A percentile compares a stretch with the other conserved stretches of the same genome.
phyloP scores from a whole-genome alignment of 2,113 vertebrate species.

The Podarcis cretensis region DNA sequence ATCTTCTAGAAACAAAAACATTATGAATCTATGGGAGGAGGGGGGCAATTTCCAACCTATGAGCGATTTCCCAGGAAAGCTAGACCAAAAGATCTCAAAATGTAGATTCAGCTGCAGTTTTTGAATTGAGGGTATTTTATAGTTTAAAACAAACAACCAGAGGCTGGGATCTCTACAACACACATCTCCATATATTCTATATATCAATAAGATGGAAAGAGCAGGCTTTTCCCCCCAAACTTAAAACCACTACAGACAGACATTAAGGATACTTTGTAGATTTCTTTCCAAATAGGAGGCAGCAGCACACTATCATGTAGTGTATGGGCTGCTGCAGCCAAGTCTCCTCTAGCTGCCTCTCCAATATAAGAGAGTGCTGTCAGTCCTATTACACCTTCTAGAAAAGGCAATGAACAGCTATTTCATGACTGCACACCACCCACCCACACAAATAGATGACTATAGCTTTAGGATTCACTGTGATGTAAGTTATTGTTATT shows the following conservation, averaged over 20 bases:
- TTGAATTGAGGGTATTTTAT: constrained; percentile 13
- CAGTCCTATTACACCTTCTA: background rate
- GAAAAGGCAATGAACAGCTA: background rate
- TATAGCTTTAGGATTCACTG: background rate
- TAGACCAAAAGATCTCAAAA: constrained; percentile 28
- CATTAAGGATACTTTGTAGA: background rate
- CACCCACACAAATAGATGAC: background rate
- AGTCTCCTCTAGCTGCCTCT: no score
- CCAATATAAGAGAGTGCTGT: no score
- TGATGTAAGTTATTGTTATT: no score
- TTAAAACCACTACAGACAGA: background rate
- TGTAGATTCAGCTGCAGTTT: background rate
- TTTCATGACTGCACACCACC: background rate
- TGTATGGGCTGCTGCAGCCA: no score
- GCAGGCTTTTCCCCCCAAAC: no score
- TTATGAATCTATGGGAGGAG: background rate
- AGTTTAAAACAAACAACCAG: constrained; percentile 28
- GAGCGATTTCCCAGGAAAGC: background rate
- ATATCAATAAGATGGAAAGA: background rate
- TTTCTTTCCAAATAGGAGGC: background rate
- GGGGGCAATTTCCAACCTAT: background rate
- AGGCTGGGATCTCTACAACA: background rate
- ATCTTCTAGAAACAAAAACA: background rate
- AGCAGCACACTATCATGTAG: no score
- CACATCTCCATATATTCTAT: background rate